Conservation (phyloP, 2,113 vertebrate species). For the Connochaetes taurinus region DNA sequence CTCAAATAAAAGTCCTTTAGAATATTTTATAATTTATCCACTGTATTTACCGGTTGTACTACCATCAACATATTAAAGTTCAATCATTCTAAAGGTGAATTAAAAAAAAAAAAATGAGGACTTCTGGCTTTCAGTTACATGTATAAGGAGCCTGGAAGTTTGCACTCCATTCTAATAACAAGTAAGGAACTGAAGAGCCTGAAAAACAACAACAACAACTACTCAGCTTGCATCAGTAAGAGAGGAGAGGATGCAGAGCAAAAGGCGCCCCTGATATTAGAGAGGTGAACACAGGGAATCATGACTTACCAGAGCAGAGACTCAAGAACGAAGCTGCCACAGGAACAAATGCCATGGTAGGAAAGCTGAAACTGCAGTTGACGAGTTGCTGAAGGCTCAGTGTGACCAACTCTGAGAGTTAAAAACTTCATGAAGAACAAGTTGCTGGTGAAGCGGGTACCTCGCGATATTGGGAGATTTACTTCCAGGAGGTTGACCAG, state of each 20-base stretch:
- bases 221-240: not conserved
- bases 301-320: not conserved
- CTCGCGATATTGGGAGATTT: not conserved
- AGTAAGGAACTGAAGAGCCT: not conserved
- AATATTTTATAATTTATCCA: not conserved
- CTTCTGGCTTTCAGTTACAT: not conserved
- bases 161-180: not conserved
- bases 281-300: not conserved
- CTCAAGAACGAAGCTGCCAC: not conserved
- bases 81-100: not conserved
- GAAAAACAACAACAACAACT: not conserved
- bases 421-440: not conserved
- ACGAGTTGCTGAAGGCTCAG: not conserved
- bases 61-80: not conserved
- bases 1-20: not conserved
- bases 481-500: not conserved
- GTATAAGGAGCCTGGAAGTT: not conserved
- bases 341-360: no score
- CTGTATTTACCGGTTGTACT: not conserved
- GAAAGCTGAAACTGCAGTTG: not conserved
- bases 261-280: not conserved
- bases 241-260: not conserved
- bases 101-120: not conserved
- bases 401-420: not conserved
- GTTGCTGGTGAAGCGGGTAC: no score